Percentiles rank a stretch among this genome's conserved stretches.
These are phyloP conservation scores for Lepus oiostolus DNA, from an alignment of 2,797 vertebrate genomes.

Conservation along the genomic window DNA sequence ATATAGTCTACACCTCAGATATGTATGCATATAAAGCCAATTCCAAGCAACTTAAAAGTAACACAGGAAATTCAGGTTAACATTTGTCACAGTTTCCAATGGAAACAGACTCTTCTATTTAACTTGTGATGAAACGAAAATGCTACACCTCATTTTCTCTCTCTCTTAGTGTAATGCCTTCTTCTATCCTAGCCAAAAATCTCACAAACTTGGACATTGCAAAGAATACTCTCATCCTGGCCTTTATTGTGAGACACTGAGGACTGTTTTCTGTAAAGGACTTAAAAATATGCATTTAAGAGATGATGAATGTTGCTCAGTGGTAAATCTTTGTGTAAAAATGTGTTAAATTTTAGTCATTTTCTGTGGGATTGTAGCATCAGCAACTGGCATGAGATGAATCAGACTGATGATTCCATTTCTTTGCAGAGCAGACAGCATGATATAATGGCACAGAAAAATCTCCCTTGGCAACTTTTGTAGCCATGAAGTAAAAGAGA, in stretches of 20 bases:
- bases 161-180: constrained; percentile 72
- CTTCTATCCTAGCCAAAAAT: constrained; percentile 76
- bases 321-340: constrained; percentile 86
- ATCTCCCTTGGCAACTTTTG: constrained; percentile 84
- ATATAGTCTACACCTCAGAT: constrained; percentile 82
- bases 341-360: constrained; percentile 87
- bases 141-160: constrained; percentile 77
- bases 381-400: constrained; percentile 86
- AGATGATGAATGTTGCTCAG: constrained; percentile 83
- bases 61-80: constrained; percentile 85
- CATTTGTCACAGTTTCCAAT: constrained; percentile 83
- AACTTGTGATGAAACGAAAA: constrained; percentile 81
- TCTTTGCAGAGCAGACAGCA: constrained; percentile 84
- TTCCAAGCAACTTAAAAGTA: constrained; percentile 81
- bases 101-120: constrained; percentile 84
- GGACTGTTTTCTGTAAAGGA: constrained; percentile 83
- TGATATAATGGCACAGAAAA: constrained; percentile 83
- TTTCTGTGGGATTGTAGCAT: constrained; percentile 86
- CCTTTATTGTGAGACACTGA: constrained; percentile 82
- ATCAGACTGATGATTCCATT: constrained; percentile 81
- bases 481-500: constrained; percentile 81
- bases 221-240: constrained; percentile 79
- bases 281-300: constrained; percentile 82
- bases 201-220: constrained; percentile 80
- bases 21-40: constrained; percentile 82